Conservation (phyloP, 2,888 invertebrate species). For the Odontocolon sp. region DNA sequence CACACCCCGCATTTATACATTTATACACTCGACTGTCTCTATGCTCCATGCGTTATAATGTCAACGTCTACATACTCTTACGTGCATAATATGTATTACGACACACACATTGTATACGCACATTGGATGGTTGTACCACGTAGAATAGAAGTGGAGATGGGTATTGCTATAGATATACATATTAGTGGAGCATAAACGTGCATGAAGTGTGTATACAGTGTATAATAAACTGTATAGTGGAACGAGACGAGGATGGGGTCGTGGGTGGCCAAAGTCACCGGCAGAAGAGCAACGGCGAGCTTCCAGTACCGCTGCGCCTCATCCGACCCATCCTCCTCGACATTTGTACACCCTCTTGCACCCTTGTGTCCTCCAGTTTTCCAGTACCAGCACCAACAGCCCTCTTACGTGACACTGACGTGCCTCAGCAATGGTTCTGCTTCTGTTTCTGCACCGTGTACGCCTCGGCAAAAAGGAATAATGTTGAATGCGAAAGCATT, state of each 20-base stretch:
- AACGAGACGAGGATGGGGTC: slow-evolving; percentile 34
- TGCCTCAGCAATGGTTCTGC: slow-evolving; percentile 42
- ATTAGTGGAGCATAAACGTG: slow-evolving; percentile 48
- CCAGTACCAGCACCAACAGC: slow-evolving; percentile 31
- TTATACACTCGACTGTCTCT: slow-evolving; percentile 61
- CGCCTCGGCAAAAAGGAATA: slow-evolving; percentile 68
- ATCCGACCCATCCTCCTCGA: slow-evolving; percentile 43
- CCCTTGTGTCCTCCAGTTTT: slow-evolving; percentile 47
- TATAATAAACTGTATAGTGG: slow-evolving; percentile 48
- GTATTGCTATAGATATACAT: slow-evolving; percentile 34
- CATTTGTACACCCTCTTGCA: slow-evolving; percentile 14
- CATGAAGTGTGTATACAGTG: slow-evolving; percentile 33
- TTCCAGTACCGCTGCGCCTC: slow-evolving; percentile 34
- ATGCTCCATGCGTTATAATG: slow-evolving; percentile 56
- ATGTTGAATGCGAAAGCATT: slow-evolving; percentile 74
- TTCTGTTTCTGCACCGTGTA: slow-evolving; percentile 50
- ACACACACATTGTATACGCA: slow-evolving; percentile 36
- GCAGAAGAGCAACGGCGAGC: slow-evolving; percentile 53
- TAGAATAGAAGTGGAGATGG: slow-evolving; percentile 30
- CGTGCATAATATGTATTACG: slow-evolving; percentile 48
- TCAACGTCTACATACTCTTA: slow-evolving; percentile 38
- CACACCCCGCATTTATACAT: slow-evolving; percentile 57
- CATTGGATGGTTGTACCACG: slow-evolving; percentile 36
- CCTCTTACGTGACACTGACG: slow-evolving; percentile 58
- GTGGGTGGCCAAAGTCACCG: slow-evolving; percentile 50